Conservation (phyloP, 2,888 invertebrate genomes). For the Willowsia nigromaculata region DNA sequence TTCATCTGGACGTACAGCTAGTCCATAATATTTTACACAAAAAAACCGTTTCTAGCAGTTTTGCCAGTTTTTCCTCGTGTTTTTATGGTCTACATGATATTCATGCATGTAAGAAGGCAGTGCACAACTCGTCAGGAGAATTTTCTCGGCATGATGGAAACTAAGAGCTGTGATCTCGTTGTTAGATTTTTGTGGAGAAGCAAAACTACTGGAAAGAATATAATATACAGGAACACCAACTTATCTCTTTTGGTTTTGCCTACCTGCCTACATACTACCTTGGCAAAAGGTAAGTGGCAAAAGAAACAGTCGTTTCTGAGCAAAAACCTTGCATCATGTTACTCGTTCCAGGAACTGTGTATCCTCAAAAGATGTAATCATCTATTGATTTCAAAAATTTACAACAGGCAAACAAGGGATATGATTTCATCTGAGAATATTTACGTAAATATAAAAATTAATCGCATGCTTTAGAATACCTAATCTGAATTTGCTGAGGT, state of each 20-base stretch:
- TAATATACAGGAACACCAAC: not conserved
- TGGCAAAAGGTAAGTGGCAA: constrained; percentile 4
- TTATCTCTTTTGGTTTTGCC: not conserved
- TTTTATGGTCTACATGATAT: constrained; percentile 26
- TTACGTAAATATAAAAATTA: too few species aligned
- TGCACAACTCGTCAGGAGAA: constrained; percentile 12
- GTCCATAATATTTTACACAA: constrained; percentile 9
- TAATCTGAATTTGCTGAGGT: too few species aligned
- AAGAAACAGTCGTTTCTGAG: not conserved
- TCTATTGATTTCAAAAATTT: too few species aligned
- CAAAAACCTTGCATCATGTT: too few species aligned
- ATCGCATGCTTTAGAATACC: too few species aligned
- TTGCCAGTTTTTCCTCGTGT: constrained; percentile 1
- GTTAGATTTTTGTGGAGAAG: not conserved
- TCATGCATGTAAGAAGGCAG: not conserved
- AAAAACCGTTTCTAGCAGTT: not conserved
- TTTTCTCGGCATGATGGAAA: not conserved
- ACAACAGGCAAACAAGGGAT: too few species aligned
- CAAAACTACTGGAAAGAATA: not conserved
- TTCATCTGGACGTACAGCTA: constrained; percentile 24
- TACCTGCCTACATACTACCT: not conserved
- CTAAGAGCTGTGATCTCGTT: not conserved
- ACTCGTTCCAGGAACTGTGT: too few species aligned
- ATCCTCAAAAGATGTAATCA: too few species aligned
- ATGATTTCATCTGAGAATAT: too few species aligned